Conservation (phyloP, 2,113 vertebrate species). For the Cervus canadensis region DNA sequence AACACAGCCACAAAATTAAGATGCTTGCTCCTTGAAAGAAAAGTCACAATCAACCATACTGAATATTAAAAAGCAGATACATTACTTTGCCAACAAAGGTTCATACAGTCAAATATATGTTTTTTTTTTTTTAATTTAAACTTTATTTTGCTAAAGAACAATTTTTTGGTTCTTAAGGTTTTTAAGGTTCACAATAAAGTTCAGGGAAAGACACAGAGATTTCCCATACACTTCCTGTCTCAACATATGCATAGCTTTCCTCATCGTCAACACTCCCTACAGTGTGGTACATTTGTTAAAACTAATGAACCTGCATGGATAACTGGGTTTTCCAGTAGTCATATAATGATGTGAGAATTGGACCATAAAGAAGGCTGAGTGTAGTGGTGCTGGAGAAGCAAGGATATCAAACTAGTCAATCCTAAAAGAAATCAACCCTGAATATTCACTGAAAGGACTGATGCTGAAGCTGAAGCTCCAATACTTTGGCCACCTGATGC, state of each 20-base stretch:
- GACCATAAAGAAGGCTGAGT: neutral
- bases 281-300: neutral
- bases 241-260: neutral
- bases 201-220: neutral
- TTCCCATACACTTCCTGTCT: neutral
- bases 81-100: neutral
- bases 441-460: neutral
- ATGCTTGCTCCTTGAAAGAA: neutral
- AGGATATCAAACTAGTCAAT: neutral
- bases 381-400: neutral
- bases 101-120: neutral
- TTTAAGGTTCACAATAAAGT: neutral
- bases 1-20: neutral
- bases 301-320: neutral
- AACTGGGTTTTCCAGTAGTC: neutral
- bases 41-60: neutral
- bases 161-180: neutral
- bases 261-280: neutral
- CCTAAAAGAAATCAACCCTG: neutral
- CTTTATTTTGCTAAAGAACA: neutral
- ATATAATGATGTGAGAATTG: neutral
- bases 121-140: neutral
- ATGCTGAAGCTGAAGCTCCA: neutral
- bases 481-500: neutral
- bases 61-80: neutral